Conservation (phyloP, 2,113 vertebrate genomes). For the Girardinichthys multiradiatus region DNA sequence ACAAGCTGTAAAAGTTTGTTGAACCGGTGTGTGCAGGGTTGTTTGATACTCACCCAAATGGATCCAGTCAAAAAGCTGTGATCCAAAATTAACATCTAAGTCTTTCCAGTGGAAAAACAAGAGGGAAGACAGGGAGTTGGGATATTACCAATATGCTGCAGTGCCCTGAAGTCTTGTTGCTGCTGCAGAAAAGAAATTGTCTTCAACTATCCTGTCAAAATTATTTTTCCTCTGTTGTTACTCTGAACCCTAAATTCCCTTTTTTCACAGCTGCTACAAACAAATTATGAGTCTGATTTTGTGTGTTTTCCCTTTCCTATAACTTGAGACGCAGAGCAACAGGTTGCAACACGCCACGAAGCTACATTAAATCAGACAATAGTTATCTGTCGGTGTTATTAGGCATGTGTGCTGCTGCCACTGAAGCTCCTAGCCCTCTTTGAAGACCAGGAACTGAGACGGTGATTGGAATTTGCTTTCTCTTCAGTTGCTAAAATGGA, state of each 20-base stretch:
- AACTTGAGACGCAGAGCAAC: conserved; percentile 4
- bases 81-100: conserved; percentile 46
- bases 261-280: conserved; percentile 21
- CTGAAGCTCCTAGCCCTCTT: conserved; percentile 28
- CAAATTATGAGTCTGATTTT: conserved; percentile 12
- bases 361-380: conserved; percentile 43
- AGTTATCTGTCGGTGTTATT: conserved; percentile 40
- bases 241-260: neutral
- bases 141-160: conserved; percentile 48
- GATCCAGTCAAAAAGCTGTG: conserved; percentile 14
- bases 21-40: conserved; percentile 33
- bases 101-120: conserved; percentile 25
- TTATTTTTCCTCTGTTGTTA: conserved; percentile 2
- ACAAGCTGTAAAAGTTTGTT: conserved; percentile 45
- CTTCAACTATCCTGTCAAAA: conserved; percentile 42
- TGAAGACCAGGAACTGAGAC: conserved; percentile 11
- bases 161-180: conserved; percentile 37
- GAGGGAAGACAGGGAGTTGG: conserved; percentile 9
- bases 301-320: conserved; percentile 20
- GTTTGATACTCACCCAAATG: conserved; percentile 40
- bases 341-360: conserved; percentile 26
- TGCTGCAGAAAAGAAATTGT: conserved; percentile 34
- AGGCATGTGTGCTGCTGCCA: conserved; percentile 9
- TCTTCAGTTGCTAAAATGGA: conserved; percentile 47
- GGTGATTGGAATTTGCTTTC: conserved; percentile 48